A percentile compares a stretch with the other conserved stretches of the same genome.
phyloP scores from a whole-genome alignment of 2,888 invertebrate species.

The Diarsia dahlii region DNA sequence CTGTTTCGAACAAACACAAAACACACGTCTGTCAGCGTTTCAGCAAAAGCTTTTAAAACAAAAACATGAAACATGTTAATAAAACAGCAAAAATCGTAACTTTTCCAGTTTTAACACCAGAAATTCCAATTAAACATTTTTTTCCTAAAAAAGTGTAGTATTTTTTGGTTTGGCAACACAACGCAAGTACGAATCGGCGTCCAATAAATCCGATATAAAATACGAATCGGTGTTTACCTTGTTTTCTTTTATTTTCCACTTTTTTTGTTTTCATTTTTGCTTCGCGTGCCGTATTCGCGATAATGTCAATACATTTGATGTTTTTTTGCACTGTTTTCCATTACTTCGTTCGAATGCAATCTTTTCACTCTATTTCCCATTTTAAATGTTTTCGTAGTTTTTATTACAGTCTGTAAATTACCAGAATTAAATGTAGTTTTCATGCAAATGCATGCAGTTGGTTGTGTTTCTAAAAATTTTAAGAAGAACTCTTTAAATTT shows the following conservation, averaged over 20 bases:
- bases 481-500: no score
- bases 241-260: constrained; percentile 74
- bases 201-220: constrained; percentile 79
- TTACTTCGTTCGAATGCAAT: constrained; percentile 7
- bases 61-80: constrained; percentile 14
- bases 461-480: not conserved
- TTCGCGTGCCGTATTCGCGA: constrained; percentile 56
- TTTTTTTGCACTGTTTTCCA: constrained; percentile 23
- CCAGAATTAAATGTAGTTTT: not conserved
- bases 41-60: constrained; percentile 26
- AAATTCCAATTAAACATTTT: constrained; percentile 38
- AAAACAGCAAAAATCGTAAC: constrained; percentile 27
- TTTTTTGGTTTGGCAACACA: constrained; percentile 66
- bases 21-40: constrained; percentile 1
- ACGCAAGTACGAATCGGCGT: constrained; percentile 59
- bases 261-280: constrained; percentile 70
- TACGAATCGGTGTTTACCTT: constrained; percentile 77
- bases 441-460: not conserved
- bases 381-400: constrained; percentile 6
- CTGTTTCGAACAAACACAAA: constrained; percentile 1
- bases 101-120: constrained; percentile 36
- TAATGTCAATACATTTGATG: constrained; percentile 54
- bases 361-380: constrained; percentile 28
- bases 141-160: constrained; percentile 37
- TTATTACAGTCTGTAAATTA: not conserved